Base-by-base conservation (phyloP, 2,797 vertebrate genomes). In the Stomatorhinus walkeri region DNA sequence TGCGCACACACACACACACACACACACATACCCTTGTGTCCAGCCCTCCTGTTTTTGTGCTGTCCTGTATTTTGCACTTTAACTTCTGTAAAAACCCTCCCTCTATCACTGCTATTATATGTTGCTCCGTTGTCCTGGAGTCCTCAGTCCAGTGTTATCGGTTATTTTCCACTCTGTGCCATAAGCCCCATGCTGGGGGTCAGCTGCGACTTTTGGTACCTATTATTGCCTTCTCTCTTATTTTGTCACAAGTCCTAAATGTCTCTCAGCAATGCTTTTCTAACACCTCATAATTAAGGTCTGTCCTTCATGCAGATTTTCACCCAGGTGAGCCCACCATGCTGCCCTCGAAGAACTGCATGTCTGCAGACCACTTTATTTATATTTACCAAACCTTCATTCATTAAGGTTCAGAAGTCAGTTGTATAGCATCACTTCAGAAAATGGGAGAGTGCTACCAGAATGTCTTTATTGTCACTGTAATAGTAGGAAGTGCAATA, bases 281-380 rank as follows among this genome's bases (percentile, higher is more conserved):
- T 59, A 87, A 52, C 59, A 89, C 83, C 56, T 85, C 88, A 51
- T 72, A 68, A 72, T 89, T 24, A 89, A 85, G 40, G 54, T 46
- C 46, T 61, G 40, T 61, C 40, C 56, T 59, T 61, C 46, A 52
- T 85, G 52, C 85, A 56, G 16, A 40, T 56, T 49, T 22, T 32
- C 56, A 51, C 46, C 43, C 24, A 51, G 76, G 36, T 68, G 14
- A 9, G 8, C 46, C 79, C 4, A 61, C n/a, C n/a, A 12, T 28
- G 7, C 49, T 83, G 16, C 36, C 19, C 54, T 83, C 54, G 9
- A 85, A 51, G 81, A 46, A 19, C 2, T 64, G 24, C 56, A n/a
- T 10, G 85, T 52, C 43, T 68, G 3, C 84, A 64, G 24, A 40
- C 36, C 28, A 40, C n/a, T 68, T 19, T 64, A 40, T 28, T 64